These are phyloP conservation scores for Argopecten irradians DNA, from an alignment of 1,140 invertebrate genomes.

Conservation along the genomic window DNA sequence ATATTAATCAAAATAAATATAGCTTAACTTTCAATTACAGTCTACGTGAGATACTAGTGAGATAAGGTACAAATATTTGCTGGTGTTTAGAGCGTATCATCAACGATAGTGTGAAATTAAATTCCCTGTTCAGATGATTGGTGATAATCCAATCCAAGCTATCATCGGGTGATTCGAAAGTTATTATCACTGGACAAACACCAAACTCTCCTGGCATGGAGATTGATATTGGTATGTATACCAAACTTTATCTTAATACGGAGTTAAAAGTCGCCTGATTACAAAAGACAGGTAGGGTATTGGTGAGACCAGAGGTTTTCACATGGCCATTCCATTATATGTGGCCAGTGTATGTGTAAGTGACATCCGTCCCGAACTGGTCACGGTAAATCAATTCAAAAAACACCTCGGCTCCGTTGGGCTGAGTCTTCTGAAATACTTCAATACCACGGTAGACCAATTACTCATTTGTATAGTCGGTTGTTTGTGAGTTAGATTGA, in stretches of 20 bases:
- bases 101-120: background rate
- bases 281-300: background rate
- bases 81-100: background rate
- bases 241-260: background rate
- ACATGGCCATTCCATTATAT: background rate
- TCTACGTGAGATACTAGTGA: background rate
- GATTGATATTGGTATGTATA: conserved; percentile 8
- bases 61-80: background rate
- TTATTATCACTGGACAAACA: conserved; percentile 1
- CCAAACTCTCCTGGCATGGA: background rate
- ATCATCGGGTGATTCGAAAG: background rate
- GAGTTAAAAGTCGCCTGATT: background rate
- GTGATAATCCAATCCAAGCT: background rate
- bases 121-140: background rate
- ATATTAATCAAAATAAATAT: too few species aligned
- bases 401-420: background rate
- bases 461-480: background rate
- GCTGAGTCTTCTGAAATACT: background rate
- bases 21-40: background rate
- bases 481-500: background rate
- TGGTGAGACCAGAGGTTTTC: background rate
- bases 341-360: background rate
- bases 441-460: background rate
- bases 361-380: background rate
- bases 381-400: background rate